These are phyloP conservation scores for Ciconia stormi DNA, from an alignment of 2,113 vertebrate species.

Conservation along the genomic window DNA sequence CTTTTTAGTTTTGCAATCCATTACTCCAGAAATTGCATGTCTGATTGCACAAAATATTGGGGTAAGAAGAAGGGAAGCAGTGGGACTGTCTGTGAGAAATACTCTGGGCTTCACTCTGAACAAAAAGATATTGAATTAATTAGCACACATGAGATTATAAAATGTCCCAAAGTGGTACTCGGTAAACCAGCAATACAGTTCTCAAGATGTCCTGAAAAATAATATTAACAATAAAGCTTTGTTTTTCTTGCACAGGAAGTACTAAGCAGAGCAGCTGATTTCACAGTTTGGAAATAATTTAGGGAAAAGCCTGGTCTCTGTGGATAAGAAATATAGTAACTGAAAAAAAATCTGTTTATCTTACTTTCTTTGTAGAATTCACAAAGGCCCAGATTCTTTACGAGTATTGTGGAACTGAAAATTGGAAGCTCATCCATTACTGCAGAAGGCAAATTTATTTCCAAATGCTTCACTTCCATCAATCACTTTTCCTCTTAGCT, in stretches of 20 bases:
- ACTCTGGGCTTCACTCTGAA: neutral
- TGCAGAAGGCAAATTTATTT: slow-evolving; percentile 43
- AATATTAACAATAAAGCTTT: neutral
- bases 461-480: slow-evolving; percentile 39
- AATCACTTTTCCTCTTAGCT: slow-evolving; percentile 27
- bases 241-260: slow-evolving; percentile 13
- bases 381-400: slow-evolving; percentile 17
- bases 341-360: neutral
- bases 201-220: neutral
- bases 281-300: slow-evolving; percentile 59
- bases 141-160: neutral
- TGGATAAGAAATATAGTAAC: slow-evolving; percentile 22
- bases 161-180: neutral
- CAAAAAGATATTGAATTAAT: neutral
- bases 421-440: slow-evolving; percentile 15
- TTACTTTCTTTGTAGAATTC: slow-evolving; percentile 40
- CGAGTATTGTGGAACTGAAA: neutral
- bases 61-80: neutral
- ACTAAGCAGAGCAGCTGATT: slow-evolving; percentile 8
- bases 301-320: slow-evolving; percentile 39
- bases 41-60: neutral
- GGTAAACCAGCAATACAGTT: neutral
- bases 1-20: neutral
- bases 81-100: neutral
- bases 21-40: neutral